Conservation (phyloP, 2,888 invertebrate species). For the Dynastes maya region DNA sequence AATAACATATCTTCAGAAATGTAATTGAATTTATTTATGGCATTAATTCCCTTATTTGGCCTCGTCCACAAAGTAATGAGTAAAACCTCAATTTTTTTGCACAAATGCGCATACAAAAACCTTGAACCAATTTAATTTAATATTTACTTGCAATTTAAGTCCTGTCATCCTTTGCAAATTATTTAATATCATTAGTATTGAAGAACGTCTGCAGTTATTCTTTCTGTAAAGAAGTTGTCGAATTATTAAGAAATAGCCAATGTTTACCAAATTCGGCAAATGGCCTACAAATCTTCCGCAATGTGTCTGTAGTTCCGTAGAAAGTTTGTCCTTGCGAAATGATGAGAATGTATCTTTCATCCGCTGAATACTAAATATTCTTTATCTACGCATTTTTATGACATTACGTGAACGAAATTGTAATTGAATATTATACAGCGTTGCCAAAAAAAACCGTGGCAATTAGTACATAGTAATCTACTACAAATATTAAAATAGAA, state of each 20-base stretch:
- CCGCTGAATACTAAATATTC: conserved; percentile 27
- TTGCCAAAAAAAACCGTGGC: neutral
- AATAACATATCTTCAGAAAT: too few species aligned
- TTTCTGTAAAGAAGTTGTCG: conserved; percentile 15
- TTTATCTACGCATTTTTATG: conserved; percentile 35
- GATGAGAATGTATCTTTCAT: conserved; percentile 33
- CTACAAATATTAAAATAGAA: too few species aligned
- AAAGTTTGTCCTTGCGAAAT: conserved; percentile 44
- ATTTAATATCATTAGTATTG: conserved; percentile 5
- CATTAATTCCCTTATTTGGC: too few species aligned
- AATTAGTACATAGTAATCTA: too few species aligned
- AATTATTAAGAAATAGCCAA: conserved; percentile 28
- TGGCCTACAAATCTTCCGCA: conserved; percentile 44
- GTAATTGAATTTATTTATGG: too few species aligned
- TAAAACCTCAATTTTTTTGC: too few species aligned
- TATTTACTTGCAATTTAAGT: neutral
- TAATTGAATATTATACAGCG: conserved; percentile 11
- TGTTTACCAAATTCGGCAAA: conserved; percentile 38
- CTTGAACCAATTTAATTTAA: conserved; percentile 5
- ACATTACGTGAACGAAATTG: conserved; percentile 26
- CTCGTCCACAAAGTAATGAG: too few species aligned
- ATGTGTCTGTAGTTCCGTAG: conserved; percentile 33
- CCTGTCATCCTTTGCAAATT: neutral
- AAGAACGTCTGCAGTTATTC: neutral
- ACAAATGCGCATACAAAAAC: neutral